These are phyloP conservation scores for Anthopleura xanthogrammica DNA, from an alignment of 92 coral and sea anemone species.

Conservation along the genomic window DNA sequence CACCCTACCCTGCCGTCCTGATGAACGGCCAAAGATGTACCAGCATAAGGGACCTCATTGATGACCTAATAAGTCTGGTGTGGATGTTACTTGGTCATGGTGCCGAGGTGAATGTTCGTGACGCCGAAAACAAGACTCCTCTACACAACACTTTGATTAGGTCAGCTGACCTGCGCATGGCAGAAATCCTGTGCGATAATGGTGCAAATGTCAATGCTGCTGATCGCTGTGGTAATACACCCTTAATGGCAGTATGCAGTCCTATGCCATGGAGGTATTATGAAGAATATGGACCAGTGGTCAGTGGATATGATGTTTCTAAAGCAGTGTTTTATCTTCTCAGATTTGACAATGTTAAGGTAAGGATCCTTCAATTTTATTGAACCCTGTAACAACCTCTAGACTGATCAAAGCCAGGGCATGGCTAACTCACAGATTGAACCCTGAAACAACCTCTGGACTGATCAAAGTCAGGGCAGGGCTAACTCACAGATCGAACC, in stretches of 20 bases:
- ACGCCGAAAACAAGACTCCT: slow-evolving; percentile 75
- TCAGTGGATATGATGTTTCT: slow-evolving; percentile 48
- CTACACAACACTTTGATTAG: slow-evolving; percentile 67
- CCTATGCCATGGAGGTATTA: slow-evolving; percentile 77
- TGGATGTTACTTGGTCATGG: slow-evolving; percentile 84
- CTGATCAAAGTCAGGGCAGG: too few relatives aligned
- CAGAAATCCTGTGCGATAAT: slow-evolving; percentile 74
- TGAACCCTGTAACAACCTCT: background rate
- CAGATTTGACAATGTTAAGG: slow-evolving; percentile 74
- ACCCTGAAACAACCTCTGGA: too few relatives aligned
- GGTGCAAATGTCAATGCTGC: slow-evolving; percentile 71
- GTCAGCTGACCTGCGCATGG: slow-evolving; percentile 72
- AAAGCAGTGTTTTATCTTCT: slow-evolving; percentile 64
- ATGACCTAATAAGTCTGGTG: slow-evolving; percentile 61
- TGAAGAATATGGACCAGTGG: slow-evolving; percentile 69
- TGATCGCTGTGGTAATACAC: slow-evolving; percentile 83
- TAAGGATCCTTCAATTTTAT: background rate
- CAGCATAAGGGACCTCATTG: slow-evolving; percentile 60
- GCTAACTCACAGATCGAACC: too few relatives aligned
- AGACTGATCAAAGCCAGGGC: too few relatives aligned
- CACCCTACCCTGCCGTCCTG: slow-evolving; percentile 36
- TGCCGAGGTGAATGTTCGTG: slow-evolving; percentile 74
- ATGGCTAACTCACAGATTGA: too few relatives aligned
- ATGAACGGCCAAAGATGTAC: slow-evolving; percentile 33
- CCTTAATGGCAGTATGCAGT: slow-evolving; percentile 79